Conservation (phyloP, 1,140 invertebrate species). For the Pogonomyrmex barbatus region DNA sequence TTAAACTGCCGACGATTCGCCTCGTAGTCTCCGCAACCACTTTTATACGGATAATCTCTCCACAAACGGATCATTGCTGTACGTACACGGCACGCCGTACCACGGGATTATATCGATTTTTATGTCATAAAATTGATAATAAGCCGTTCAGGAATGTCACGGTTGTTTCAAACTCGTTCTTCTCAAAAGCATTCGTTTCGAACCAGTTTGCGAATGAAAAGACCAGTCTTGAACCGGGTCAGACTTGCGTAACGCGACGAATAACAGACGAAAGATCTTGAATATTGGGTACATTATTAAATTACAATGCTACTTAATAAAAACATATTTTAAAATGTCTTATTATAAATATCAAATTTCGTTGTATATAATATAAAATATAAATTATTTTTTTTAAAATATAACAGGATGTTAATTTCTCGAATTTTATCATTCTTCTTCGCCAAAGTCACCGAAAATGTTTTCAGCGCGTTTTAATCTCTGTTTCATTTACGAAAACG, state of each 20-base stretch:
- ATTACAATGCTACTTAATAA: not conserved
- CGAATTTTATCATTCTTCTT: not conserved
- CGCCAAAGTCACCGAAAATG: not conserved
- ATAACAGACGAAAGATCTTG: not conserved
- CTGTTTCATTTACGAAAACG: not conserved
- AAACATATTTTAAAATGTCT: not conserved
- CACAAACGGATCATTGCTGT: slow-evolving; percentile 22
- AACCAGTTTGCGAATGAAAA: slow-evolving; percentile 45
- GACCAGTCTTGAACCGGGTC: not conserved
- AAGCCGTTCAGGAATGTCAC: not conserved
- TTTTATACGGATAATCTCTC: slow-evolving; percentile 29
- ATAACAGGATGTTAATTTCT: not conserved
- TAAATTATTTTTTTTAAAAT: not conserved
- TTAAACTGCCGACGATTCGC: slow-evolving; percentile 53
- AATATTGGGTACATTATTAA: not conserved
- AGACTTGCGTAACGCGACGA: not conserved
- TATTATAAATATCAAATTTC: not conserved
- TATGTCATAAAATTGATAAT: slow-evolving; percentile 36
- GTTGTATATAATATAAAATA: not conserved
- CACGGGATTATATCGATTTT: not conserved
- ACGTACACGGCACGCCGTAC: not conserved
- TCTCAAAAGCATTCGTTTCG: slow-evolving; percentile 10
- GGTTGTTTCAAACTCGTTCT: slow-evolving; percentile 12
- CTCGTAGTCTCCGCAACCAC: slow-evolving; percentile 24
- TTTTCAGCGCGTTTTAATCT: not conserved